Conservation (phyloP, 1,140 invertebrate species). For the Ceratosolen solmsi region DNA sequence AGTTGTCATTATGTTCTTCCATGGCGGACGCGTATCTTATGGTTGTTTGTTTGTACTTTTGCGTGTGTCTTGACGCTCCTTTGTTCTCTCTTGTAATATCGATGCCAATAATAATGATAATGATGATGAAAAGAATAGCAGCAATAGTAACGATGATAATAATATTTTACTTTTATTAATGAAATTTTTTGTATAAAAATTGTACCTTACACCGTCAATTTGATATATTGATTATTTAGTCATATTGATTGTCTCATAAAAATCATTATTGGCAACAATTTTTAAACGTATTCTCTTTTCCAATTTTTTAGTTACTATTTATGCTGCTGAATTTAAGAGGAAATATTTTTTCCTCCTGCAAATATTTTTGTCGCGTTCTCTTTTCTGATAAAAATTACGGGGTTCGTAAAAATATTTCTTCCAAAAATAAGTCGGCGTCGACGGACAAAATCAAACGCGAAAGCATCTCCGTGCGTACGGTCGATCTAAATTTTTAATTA, state of each 20-base stretch:
- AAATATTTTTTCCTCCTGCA: neutral
- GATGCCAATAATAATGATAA: no score
- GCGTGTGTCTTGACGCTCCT: neutral
- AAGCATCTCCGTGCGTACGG: no score
- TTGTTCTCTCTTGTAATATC: slow-evolving; percentile 14
- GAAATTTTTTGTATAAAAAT: no score
- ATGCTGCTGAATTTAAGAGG: neutral
- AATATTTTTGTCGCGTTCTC: neutral
- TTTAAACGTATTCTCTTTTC: no score
- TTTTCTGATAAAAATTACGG: neutral
- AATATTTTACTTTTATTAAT: no score
- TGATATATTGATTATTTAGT: no score
- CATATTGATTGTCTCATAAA: no score
- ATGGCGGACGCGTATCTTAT: slow-evolving; percentile 48
- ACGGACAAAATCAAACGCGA: neutral
- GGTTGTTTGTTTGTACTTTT: neutral
- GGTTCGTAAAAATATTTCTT: neutral
- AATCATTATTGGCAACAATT: no score
- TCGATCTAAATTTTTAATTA: neutral
- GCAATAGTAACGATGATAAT: no score
- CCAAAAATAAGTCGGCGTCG: neutral
- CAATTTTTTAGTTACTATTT: neutral
- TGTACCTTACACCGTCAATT: no score
- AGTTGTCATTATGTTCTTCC: slow-evolving; percentile 59
- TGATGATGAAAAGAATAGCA: no score